Conservation (phyloP, 1,140 invertebrate species). For the Drosophila kurseongensis region DNA sequence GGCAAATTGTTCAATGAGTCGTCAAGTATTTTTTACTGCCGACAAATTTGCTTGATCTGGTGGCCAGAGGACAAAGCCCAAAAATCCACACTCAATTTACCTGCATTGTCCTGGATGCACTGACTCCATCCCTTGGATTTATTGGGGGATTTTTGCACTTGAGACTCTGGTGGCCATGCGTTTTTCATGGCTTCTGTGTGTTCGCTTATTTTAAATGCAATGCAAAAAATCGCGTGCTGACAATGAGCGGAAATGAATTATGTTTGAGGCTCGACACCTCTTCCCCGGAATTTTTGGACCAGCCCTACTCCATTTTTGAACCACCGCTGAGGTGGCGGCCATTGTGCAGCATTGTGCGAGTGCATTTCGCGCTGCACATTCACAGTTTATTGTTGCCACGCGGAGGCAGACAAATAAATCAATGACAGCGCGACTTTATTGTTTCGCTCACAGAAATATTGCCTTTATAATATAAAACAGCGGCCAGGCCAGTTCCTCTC, state of each 20-base stretch:
- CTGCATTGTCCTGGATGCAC: slow-evolving; percentile 68
- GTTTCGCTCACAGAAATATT: slow-evolving; percentile 83
- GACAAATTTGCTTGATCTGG: slow-evolving; percentile 48
- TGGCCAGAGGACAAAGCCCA: slow-evolving; percentile 37
- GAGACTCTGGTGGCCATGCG: slow-evolving; percentile 39
- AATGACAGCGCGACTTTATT: slow-evolving; percentile 83
- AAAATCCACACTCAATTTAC: slow-evolving; percentile 76
- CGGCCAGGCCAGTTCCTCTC: slow-evolving; percentile 36
- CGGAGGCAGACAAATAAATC: slow-evolving; percentile 80
- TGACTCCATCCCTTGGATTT: slow-evolving; percentile 1
- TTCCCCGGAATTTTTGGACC: slow-evolving; percentile 2
- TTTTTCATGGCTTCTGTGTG: slow-evolving; percentile 36
- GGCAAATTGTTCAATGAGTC: slow-evolving; percentile 64
- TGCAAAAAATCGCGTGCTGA: slow-evolving; percentile 71
- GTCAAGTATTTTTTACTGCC: slow-evolving; percentile 47
- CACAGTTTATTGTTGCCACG: slow-evolving; percentile 78
- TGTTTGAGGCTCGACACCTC: slow-evolving; percentile 58
- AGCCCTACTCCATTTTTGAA: slow-evolving; percentile 14
- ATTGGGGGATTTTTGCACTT: slow-evolving; percentile 56
- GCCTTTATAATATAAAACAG: slow-evolving; percentile 80
- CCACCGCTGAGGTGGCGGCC: slow-evolving; percentile 64
- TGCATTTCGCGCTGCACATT: slow-evolving; percentile 70
- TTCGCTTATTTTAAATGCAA: slow-evolving; percentile 73
- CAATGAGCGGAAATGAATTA: slow-evolving; percentile 83
- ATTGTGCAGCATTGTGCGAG: slow-evolving; percentile 78